phyloP scores from a whole-genome alignment of 35 echinoderm and acorn worm genomes.

The Apostichopus japonicus region DNA sequence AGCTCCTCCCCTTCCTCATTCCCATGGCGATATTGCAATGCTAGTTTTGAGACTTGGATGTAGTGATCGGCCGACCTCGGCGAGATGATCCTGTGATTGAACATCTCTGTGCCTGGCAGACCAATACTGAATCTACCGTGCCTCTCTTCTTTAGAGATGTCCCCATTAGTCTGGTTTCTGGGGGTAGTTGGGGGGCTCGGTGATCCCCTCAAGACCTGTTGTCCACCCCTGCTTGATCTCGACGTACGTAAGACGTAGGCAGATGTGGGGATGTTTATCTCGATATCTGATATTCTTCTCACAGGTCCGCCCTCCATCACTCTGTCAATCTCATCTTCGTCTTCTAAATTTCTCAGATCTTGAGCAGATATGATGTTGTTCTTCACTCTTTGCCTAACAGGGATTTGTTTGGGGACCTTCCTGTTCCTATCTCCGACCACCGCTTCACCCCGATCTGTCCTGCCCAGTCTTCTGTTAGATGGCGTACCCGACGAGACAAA shows the following conservation, averaged over 20 bases:
- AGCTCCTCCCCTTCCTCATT: background rate
- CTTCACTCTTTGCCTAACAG: slow-evolving; percentile 2
- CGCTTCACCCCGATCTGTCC: background rate
- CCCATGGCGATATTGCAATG: slow-evolving; percentile 54
- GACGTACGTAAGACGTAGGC: no score
- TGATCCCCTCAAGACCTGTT: background rate
- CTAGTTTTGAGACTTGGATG: slow-evolving; percentile 60
- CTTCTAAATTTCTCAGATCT: slow-evolving; percentile 31
- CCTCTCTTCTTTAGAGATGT: slow-evolving; percentile 6
- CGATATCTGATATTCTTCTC: background rate
- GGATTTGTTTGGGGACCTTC: background rate
- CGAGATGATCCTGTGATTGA: slow-evolving; percentile 28
- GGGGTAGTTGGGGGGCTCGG: slow-evolving; percentile 7
- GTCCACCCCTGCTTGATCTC: background rate
- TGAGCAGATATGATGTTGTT: slow-evolving; percentile 37
- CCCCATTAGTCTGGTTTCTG: background rate
- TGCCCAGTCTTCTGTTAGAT: background rate
- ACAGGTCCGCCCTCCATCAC: background rate
- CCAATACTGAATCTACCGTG: background rate
- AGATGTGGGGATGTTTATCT: slow-evolving; percentile 9
- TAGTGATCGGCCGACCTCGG: slow-evolving; percentile 51
- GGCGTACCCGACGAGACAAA: background rate
- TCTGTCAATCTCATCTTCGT: slow-evolving; percentile 1
- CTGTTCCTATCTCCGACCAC: background rate
- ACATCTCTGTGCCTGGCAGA: slow-evolving; percentile 33